Evolutionary conservation across 2,888 invertebrate genomes (phyloP), one percentile per base, ranked within the genome.

Genomic region (Clistopyga incitator): DNA sequence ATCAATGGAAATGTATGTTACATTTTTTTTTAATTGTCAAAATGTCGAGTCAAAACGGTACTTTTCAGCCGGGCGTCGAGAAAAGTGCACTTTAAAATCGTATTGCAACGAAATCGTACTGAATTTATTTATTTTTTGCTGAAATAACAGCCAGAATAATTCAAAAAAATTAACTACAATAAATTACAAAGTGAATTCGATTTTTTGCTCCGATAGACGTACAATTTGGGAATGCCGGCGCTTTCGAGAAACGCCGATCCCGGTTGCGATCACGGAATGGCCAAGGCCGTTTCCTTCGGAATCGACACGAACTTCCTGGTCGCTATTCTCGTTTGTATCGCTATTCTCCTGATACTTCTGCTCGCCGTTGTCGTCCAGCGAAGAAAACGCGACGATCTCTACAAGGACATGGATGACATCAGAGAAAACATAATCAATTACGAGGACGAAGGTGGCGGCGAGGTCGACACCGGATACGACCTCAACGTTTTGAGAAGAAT

Each of bases 401-500:
- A 97, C 56, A 98, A 98, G 91, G 98, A 99, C 89, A 96, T 98
- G 87, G 99, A 99, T 90, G 99, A 99, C 91, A 98, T 99, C 45
- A 95, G 99, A 81, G 99, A 99, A 93, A 99, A 98, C 90, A 98
- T 99, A 84, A 98, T 99, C 88, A 98, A 98, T 88, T 99, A 99
- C 91, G 98, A 98, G 91, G 99, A 99, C 90, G 99, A 99, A 93
- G 99, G 99, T 18, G 99, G 99, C 91, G 99, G 99, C 92, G 98
- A 99, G 93, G 98, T 98, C 0, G 99, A 99, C 92, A 98, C 98
- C 0, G 97, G 97, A 1, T 98, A 97, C 93, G 98, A 98, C 92
- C 95, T 98, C 81, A 97, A 96, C 84, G 97, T 98, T 3, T 95
- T 98, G 23, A 92, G 96, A 77, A 94, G 95, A 87, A 95, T 95